Conservation (phyloP, 2,888 invertebrate genomes). For the Cephus nigrinus region DNA sequence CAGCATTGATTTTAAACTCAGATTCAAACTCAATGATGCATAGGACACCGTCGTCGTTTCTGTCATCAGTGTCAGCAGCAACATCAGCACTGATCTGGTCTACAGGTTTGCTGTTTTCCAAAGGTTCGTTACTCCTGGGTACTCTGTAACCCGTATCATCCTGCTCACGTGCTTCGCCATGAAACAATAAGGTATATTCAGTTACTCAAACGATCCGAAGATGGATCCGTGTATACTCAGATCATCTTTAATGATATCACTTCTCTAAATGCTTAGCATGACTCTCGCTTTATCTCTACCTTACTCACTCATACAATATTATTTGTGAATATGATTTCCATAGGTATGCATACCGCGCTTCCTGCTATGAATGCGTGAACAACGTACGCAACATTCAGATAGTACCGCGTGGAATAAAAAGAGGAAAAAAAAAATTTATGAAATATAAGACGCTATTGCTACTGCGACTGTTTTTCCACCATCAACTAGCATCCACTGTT, state of each 20-base stretch:
- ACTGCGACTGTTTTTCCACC: not conserved
- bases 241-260: not conserved
- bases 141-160: not conserved
- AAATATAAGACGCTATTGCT: not conserved
- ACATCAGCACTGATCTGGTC: not conserved
- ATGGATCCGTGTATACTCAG: not conserved
- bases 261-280: not conserved
- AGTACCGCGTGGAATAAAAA: not conserved
- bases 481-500: not conserved
- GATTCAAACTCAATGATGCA: conserved; percentile 55
- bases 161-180: not conserved
- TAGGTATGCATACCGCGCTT: not conserved
- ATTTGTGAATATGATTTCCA: not conserved
- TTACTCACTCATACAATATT: not conserved
- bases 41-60: conserved; percentile 28
- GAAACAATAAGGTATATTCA: not conserved
- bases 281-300: not conserved
- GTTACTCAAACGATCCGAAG: not conserved
- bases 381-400: not conserved
- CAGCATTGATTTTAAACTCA: conserved; percentile 47
- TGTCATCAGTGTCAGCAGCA: not conserved
- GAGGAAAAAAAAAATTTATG: not conserved
- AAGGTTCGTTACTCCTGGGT: not conserved
- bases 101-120: conserved; percentile 8
- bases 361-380: not conserved